Conservation (phyloP, 2,797 vertebrate species). For the Mergus octosetaceus region DNA sequence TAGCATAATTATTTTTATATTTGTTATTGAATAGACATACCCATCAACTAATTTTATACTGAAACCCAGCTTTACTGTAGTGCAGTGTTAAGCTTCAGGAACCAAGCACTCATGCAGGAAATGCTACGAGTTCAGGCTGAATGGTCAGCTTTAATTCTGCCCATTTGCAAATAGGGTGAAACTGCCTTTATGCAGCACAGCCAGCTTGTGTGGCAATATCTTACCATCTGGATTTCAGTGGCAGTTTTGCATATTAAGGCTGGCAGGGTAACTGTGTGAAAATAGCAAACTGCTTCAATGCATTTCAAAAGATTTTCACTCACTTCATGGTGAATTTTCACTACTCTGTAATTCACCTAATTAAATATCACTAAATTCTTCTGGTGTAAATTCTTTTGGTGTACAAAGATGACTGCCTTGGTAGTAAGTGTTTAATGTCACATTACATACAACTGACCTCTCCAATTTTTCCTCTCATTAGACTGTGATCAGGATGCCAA, state of each 20-base stretch:
- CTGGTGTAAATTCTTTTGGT: background rate
- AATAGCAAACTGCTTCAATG: slow-evolving; percentile 51
- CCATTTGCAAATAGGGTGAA: slow-evolving; percentile 45
- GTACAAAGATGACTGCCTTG: background rate
- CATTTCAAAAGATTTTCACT: slow-evolving; percentile 46
- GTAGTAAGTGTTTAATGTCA: background rate
- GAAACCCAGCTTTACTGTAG: background rate
- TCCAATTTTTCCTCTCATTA: background rate
- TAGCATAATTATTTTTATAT: background rate
- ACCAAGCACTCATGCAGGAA: slow-evolving; percentile 32
- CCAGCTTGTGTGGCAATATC: slow-evolving; percentile 17
- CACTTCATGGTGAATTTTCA: slow-evolving; percentile 16
- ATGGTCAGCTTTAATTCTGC: slow-evolving; percentile 57
- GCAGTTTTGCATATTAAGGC: slow-evolving; percentile 63
- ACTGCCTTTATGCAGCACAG: slow-evolving; percentile 14
- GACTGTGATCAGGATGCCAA: background rate
- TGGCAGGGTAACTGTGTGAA: slow-evolving; percentile 56
- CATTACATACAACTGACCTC: background rate
- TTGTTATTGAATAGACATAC: background rate
- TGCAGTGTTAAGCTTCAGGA: slow-evolving; percentile 1
- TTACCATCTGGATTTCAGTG: slow-evolving; percentile 59
- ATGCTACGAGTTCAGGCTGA: slow-evolving; percentile 52
- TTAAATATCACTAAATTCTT: slow-evolving; percentile 22
- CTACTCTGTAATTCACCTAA: background rate
- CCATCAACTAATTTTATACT: background rate